Evolutionary conservation across 2,888 invertebrate genomes (phyloP).

Genomic region (Drosophila tripunctata): DNA sequence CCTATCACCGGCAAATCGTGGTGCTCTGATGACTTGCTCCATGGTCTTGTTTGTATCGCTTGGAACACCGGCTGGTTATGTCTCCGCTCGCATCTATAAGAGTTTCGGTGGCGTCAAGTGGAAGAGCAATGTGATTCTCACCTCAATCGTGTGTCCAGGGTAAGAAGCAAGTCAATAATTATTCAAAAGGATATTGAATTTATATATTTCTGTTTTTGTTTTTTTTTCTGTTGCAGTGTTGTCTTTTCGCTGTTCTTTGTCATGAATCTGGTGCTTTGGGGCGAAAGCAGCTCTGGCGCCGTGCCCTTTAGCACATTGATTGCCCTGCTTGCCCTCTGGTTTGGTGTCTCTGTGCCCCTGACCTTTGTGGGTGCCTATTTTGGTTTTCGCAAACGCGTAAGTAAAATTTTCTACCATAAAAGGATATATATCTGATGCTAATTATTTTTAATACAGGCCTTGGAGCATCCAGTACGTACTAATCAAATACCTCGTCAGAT

Average conservation of each 20-base stretch:
- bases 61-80: conserved; percentile 98
- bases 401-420: too few relatives aligned
- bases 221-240: conserved; percentile 86
- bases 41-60: conserved; percentile 98
- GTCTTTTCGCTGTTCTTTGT: conserved; percentile 98
- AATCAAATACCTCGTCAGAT: conserved; percentile 99
- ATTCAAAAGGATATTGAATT: too few relatives aligned
- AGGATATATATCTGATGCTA: too few relatives aligned
- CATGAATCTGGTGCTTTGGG: conserved; percentile 98
- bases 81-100: conserved; percentile 98
- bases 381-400: conserved; percentile 97
- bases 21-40: conserved; percentile 99
- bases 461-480: conserved; percentile 98
- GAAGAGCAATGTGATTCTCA: conserved; percentile 98
- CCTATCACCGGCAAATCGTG: conserved; percentile 98
- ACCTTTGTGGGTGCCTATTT: conserved; percentile 99
- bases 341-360: conserved; percentile 98
- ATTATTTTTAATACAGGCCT: conserved; percentile 86
- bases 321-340: conserved; percentile 97
- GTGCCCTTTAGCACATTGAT: conserved; percentile 98
- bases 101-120: conserved; percentile 99
- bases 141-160: conserved; percentile 98
- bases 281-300: conserved; percentile 97
- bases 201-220: too few relatives aligned
- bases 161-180: conserved; percentile 85